phyloP scores from a whole-genome alignment of 2,888 invertebrate species.

The Blastobasis lacticolella region DNA sequence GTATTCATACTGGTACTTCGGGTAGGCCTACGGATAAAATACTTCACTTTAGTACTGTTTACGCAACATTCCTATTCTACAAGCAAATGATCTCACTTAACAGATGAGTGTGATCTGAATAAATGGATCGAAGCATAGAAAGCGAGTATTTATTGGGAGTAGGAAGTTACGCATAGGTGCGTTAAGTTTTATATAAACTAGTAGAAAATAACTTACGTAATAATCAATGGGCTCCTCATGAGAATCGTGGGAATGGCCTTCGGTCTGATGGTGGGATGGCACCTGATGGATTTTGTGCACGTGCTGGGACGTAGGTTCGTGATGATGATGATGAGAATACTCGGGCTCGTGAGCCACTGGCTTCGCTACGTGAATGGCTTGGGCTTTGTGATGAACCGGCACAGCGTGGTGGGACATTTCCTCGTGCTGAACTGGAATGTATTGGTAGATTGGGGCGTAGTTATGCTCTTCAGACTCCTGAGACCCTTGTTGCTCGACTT shows the following conservation, averaged over 20 bases:
- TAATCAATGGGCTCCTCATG: slow-evolving; percentile 61
- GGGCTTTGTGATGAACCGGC: slow-evolving; percentile 17
- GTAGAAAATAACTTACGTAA: slow-evolving; percentile 49
- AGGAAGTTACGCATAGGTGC: slow-evolving; percentile 26
- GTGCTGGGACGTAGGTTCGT: slow-evolving; percentile 22
- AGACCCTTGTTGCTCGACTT: slow-evolving; percentile 32
- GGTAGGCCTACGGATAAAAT: slow-evolving; percentile 55
- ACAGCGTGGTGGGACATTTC: slow-evolving; percentile 17
- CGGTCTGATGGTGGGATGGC: slow-evolving; percentile 21
- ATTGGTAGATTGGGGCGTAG: slow-evolving; percentile 40
- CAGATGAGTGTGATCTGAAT: slow-evolving; percentile 36
- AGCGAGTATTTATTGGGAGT: slow-evolving; percentile 41
- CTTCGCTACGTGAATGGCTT: slow-evolving; percentile 14
- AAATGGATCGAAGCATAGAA: slow-evolving; percentile 40
- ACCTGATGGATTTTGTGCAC: neutral
- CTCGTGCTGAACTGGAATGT: slow-evolving; percentile 29
- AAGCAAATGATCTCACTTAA: slow-evolving; percentile 21
- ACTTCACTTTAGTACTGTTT: slow-evolving; percentile 16
- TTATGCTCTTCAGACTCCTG: slow-evolving; percentile 34
- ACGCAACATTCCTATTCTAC: slow-evolving; percentile 25
- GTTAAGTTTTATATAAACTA: slow-evolving; percentile 11
- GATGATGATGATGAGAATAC: slow-evolving; percentile 17
- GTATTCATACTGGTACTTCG: slow-evolving; percentile 76
- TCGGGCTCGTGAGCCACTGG: slow-evolving; percentile 1
- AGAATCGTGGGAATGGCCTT: slow-evolving; percentile 28